Percentiles rank a stretch among this genome's conserved stretches.
These are phyloP conservation scores for Zelleria hepariella DNA, from an alignment of 2,888 invertebrate species.

Conservation along the genomic window DNA sequence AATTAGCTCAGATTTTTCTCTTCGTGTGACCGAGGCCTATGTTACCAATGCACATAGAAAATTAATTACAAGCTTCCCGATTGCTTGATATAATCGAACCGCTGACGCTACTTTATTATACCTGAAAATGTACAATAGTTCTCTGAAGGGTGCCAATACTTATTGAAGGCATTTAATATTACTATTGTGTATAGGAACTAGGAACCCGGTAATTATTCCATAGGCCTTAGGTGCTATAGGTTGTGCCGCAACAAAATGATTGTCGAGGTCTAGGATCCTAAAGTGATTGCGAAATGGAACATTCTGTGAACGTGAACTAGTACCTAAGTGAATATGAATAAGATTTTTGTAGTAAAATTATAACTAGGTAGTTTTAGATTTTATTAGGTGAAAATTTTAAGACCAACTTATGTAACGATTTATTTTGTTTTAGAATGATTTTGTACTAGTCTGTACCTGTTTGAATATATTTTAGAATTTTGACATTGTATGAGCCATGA, in stretches of 20 bases:
- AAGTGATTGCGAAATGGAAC: background rate
- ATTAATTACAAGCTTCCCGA: background rate
- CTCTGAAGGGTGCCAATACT: background rate
- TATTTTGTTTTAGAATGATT: background rate
- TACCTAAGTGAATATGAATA: background rate
- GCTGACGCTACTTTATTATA: background rate
- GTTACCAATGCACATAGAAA: background rate
- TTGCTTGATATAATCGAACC: background rate
- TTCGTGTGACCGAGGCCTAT: too few species aligned
- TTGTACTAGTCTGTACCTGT: too few species aligned
- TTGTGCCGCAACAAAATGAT: constrained; percentile 25
- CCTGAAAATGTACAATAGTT: background rate
- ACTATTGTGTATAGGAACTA: background rate
- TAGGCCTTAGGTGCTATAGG: constrained; percentile 41
- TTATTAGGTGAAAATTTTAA: background rate
- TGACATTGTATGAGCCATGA: background rate
- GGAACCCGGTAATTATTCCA: constrained; percentile 15
- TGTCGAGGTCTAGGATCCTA: background rate
- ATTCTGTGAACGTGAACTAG: too few species aligned
- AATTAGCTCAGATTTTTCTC: too few species aligned
- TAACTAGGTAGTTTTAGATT: too few species aligned
- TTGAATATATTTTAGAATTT: too few species aligned
- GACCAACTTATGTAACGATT: background rate
- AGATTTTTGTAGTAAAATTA: background rate
- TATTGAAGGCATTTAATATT: background rate